Conservation (phyloP, 37 sponge, comb jelly and placozoan species). For the Lycopodina hypogea region DNA sequence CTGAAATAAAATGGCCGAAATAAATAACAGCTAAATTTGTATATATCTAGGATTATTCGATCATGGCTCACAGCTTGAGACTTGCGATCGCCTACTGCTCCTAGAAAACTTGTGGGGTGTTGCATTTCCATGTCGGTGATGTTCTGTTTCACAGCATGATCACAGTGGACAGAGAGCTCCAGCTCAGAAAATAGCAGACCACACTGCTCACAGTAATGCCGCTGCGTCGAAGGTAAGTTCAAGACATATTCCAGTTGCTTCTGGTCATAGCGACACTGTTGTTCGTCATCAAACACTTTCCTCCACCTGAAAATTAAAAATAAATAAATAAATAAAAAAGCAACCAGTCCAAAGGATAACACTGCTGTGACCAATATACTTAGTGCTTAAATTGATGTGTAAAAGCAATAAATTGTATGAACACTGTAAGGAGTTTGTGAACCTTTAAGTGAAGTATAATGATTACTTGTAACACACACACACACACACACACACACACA, state of each 20-base stretch:
- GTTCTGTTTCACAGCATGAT: conserved; percentile 19
- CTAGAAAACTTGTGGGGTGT: conserved; percentile 46
- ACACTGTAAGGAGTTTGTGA: too few species aligned
- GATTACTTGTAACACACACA: too few species aligned
- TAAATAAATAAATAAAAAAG: not conserved
- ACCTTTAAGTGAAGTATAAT: too few species aligned
- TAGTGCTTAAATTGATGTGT: not conserved
- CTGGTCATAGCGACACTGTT: conserved; percentile 9
- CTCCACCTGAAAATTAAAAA: conserved; percentile 27
- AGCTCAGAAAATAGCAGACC: conserved; percentile 4
- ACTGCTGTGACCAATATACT: not conserved
- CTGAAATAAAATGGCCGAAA: conserved; percentile 14
- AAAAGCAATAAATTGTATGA: not conserved
- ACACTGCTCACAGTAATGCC: conserved; percentile 31
- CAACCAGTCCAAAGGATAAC: not conserved
- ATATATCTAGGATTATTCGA: not conserved
- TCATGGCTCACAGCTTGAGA: conserved; percentile 57
- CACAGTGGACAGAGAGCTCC: conserved; percentile 11
- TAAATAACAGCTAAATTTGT: not conserved
- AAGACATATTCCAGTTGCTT: not conserved
- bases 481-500: too few species aligned
- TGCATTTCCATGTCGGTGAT: conserved; percentile 13
- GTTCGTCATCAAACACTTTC: conserved; percentile 27
- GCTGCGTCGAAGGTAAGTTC: not conserved
- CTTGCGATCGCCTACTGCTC: conserved; percentile 47